Conservation (phyloP, 2,888 invertebrate genomes). For the Himalopsyche japonica region DNA sequence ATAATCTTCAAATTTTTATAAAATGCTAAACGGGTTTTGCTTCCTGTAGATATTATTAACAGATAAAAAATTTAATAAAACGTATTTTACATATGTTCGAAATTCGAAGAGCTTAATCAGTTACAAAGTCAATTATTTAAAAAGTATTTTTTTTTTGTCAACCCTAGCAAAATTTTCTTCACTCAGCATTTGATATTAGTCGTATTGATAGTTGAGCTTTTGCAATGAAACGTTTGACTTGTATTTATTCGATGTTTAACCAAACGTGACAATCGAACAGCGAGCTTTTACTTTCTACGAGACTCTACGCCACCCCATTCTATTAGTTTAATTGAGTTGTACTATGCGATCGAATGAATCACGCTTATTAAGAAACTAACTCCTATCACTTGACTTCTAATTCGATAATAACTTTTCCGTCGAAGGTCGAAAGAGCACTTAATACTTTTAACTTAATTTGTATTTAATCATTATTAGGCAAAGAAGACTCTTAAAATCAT, state of each 20-base stretch:
- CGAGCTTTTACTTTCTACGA: not conserved
- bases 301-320: constrained; percentile 5
- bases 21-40: too few species aligned
- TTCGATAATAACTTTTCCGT: not conserved
- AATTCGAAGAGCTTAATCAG: too few species aligned
- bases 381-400: constrained; percentile 8
- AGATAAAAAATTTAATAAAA: too few species aligned
- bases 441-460: not conserved
- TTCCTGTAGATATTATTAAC: too few species aligned
- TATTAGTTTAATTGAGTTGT: constrained; percentile 41
- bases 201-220: constrained; percentile 38
- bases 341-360: constrained; percentile 21
- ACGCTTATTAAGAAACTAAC: constrained; percentile 32
- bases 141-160: not conserved
- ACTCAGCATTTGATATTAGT: constrained; percentile 10
- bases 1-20: too few species aligned
- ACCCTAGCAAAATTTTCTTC: constrained; percentile 6
- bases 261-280: constrained; percentile 37
- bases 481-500: not conserved
- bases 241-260: constrained; percentile 40
- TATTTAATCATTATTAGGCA: not conserved
- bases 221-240: constrained; percentile 22
- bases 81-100: too few species aligned
- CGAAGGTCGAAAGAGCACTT: not conserved
- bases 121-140: too few species aligned